These are phyloP conservation scores for Meta bourneti DNA, from an alignment of 2,888 invertebrate genomes.

Conservation along the genomic window DNA sequence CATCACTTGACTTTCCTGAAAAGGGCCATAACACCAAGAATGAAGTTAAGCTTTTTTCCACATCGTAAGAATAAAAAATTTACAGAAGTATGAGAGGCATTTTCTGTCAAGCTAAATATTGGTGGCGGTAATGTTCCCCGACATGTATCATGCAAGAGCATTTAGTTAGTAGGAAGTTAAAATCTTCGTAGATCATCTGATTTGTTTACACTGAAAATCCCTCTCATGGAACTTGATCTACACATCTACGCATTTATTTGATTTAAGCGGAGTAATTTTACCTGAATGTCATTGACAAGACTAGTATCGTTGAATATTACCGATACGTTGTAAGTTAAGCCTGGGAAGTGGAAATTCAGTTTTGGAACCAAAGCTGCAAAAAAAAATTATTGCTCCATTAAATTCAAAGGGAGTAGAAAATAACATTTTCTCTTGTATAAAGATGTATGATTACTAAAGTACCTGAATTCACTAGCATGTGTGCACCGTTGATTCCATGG, in stretches of 20 bases:
- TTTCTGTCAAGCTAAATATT: not conserved
- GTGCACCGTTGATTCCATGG: conserved; percentile 44
- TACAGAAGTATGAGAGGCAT: no score
- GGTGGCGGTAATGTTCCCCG: not conserved
- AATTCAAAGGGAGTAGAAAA: not conserved
- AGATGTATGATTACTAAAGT: not conserved
- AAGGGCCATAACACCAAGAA: not conserved
- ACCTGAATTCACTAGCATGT: conserved; percentile 67
- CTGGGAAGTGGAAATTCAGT: conserved; percentile 45
- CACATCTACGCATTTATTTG: no score
- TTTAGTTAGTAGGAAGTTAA: not conserved
- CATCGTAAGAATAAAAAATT: not conserved
- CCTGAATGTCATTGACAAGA: conserved; percentile 27
- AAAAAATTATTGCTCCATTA: not conserved
- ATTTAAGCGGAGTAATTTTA: not conserved
- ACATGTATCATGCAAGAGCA: no score
- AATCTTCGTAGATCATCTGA: not conserved
- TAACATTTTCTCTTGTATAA: not conserved
- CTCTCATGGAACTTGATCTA: no score
- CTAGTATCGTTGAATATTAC: conserved; percentile 57
- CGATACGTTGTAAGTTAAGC: conserved; percentile 44
- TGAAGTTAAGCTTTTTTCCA: no score
- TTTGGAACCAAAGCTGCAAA: conserved; percentile 63
- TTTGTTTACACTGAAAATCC: no score
- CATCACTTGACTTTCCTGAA: conserved; percentile 32